A percentile compares a stretch with the other conserved stretches of the same genome.
phyloP scores from a whole-genome alignment of 2,113 vertebrate species.

The Chaetodon trifascialis region DNA sequence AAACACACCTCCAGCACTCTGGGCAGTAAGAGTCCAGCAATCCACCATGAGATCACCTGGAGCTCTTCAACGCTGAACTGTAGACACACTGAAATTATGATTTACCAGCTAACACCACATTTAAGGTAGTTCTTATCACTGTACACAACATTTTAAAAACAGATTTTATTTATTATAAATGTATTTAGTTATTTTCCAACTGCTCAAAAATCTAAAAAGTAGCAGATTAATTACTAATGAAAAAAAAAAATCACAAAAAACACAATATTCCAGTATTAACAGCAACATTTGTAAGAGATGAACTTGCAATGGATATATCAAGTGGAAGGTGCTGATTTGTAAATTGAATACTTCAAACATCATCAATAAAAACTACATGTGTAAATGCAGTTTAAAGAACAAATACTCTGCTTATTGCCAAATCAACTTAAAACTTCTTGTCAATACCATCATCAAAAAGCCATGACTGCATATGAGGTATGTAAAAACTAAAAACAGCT shows the following conservation, averaged over 20 bases:
- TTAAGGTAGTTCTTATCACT: background rate
- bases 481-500: background rate
- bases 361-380: background rate
- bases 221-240: background rate
- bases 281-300: background rate
- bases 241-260: background rate
- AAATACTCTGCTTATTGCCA: background rate
- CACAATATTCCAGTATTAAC: background rate
- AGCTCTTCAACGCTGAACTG: background rate
- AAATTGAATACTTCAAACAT: background rate
- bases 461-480: background rate
- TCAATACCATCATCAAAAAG: background rate
- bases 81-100: background rate
- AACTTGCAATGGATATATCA: background rate
- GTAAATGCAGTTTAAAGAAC: background rate
- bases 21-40: constrained; percentile 1
- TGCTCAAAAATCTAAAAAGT: background rate
- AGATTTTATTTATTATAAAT: no score
- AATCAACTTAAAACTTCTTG: background rate
- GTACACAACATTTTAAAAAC: background rate
- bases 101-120: background rate
- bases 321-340: background rate
- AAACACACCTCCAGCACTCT: constrained; percentile 56
- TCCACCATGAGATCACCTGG: constrained; percentile 43
- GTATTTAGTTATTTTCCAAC: background rate